phyloP scores from a whole-genome alignment of 2,797 vertebrate genomes.

The Platyrinchus mystaceus region DNA sequence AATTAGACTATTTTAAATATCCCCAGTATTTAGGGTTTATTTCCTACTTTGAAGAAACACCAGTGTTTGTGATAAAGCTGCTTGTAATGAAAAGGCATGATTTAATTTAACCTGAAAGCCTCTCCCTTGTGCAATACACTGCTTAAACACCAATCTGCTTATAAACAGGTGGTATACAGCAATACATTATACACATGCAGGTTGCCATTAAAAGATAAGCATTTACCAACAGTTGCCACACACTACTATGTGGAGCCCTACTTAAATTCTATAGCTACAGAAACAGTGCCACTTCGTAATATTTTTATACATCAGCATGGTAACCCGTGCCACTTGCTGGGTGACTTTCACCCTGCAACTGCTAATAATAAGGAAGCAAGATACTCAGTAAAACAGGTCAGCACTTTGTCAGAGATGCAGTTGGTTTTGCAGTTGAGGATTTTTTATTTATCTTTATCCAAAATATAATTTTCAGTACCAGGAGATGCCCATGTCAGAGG shows the following conservation, averaged over 20 bases:
- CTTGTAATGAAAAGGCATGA: background rate
- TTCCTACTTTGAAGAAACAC: constrained; percentile 5
- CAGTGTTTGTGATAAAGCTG: background rate
- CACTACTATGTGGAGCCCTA: background rate
- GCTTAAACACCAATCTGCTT: background rate
- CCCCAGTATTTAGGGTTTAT: background rate
- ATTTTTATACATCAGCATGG: background rate
- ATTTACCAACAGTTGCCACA: background rate
- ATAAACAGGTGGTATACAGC: background rate
- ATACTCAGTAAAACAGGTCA: background rate
- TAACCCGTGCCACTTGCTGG: background rate
- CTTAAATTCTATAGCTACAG: background rate
- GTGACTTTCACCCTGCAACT: background rate
- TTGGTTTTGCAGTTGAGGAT: background rate
- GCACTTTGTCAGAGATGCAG: background rate
- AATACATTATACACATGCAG: background rate
- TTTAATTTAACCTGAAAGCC: background rate
- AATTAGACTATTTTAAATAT: background rate
- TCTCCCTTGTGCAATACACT: background rate
- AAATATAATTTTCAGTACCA: accelerated
- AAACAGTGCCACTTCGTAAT: background rate
- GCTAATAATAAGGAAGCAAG: background rate
- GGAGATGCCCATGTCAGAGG: background rate
- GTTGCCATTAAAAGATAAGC: background rate
- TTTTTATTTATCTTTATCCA: background rate